A percentile compares a stretch with the other conserved stretches of the same genome.
Conservation (phyloP, 1,140 invertebrate species). For the Geopemphigus sp. region DNA sequence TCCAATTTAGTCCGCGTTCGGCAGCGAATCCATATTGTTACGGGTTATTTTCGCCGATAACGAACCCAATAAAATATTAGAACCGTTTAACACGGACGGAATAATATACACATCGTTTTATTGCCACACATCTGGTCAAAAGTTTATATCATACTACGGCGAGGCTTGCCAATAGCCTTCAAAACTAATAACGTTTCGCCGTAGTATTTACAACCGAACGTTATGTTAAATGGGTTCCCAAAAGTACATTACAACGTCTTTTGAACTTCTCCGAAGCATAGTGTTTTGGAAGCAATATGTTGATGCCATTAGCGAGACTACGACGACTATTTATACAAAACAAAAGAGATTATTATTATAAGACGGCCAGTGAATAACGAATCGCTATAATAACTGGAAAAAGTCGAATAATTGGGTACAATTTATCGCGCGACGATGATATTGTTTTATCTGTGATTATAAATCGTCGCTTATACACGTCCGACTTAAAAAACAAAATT, state of each 20-base stretch:
- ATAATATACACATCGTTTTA: not conserved
- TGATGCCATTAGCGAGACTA: not conserved
- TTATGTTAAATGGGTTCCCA: not conserved
- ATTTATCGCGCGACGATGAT: too few relatives aligned
- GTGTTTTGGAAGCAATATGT: not conserved
- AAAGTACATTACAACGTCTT: not conserved
- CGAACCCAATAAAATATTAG: not conserved
- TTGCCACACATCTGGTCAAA: not conserved
- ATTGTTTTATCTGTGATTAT: too few relatives aligned
- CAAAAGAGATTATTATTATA: too few relatives aligned
- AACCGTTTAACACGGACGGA: not conserved
- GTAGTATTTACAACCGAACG: not conserved
- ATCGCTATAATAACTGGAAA: too few relatives aligned
- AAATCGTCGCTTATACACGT: too few relatives aligned
- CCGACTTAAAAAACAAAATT: too few relatives aligned
- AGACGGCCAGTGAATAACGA: too few relatives aligned
- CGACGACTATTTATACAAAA: too few relatives aligned
- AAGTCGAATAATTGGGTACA: too few relatives aligned
- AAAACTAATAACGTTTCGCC: slow-evolving; percentile 8
- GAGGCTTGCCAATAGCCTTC: not conserved
- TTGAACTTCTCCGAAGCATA: not conserved
- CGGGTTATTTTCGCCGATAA: too few relatives aligned
- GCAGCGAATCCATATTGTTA: too few relatives aligned
- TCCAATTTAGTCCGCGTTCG: too few relatives aligned
- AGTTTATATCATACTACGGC: not conserved